These are phyloP conservation scores for Loripinus fragilis DNA, from an alignment of 2,888 invertebrate species.

Conservation along the genomic window DNA sequence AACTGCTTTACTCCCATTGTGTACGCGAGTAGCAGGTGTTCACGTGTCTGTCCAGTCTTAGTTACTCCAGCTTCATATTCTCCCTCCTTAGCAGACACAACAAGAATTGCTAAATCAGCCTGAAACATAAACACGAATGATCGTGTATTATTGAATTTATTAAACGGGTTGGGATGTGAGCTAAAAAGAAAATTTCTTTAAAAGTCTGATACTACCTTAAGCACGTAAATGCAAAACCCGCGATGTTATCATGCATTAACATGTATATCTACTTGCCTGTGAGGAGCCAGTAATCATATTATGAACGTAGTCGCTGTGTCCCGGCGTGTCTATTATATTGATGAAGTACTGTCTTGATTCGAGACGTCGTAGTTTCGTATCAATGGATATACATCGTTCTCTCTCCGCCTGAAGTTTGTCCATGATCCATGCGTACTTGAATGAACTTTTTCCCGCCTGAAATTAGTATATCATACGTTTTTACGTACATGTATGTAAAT, in stretches of 20 bases:
- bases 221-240: too few relatives aligned
- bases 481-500: too few relatives aligned
- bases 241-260: too few relatives aligned
- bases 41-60: slow-evolving; percentile 99
- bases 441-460: slow-evolving; percentile 59
- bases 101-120: slow-evolving; percentile 99
- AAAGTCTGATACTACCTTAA: too few relatives aligned
- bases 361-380: slow-evolving; percentile 63
- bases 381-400: slow-evolving; percentile 63
- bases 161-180: too few relatives aligned
- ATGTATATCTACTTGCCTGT: too few relatives aligned
- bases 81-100: slow-evolving; percentile 99
- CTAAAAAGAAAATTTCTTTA: too few relatives aligned
- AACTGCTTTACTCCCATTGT: slow-evolving; percentile 99
- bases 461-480: too few relatives aligned
- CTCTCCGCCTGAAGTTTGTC: slow-evolving; percentile 65
- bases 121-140: slow-evolving; percentile 84
- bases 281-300: slow-evolving; percentile 68
- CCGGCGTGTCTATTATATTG: slow-evolving; percentile 64
- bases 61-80: slow-evolving; percentile 99
- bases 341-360: slow-evolving; percentile 59
- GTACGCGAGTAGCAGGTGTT: slow-evolving; percentile 99
- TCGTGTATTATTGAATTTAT: too few relatives aligned
- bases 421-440: slow-evolving; percentile 67
- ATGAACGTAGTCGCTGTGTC: slow-evolving; percentile 64